phyloP scores from a whole-genome alignment of 2,797 vertebrate genomes.

The Cuculus canorus region DNA sequence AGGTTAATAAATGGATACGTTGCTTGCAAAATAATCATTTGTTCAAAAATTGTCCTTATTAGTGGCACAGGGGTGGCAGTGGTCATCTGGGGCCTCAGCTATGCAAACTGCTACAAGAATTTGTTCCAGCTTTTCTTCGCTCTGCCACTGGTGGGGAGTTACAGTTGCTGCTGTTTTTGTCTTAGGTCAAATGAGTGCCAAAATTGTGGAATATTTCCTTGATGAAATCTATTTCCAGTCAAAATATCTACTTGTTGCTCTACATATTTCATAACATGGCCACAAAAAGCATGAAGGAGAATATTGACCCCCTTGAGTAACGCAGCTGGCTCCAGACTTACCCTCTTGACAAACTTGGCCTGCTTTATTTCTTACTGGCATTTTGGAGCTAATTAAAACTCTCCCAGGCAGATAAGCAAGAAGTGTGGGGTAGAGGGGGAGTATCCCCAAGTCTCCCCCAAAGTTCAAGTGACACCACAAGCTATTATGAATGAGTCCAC shows the following conservation, averaged over 20 bases:
- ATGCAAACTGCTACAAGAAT: not conserved
- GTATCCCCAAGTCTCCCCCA: not conserved
- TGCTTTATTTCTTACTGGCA: not conserved
- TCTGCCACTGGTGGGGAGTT: not conserved
- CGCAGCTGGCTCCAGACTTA: not conserved
- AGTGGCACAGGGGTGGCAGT: not conserved
- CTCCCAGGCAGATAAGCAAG: not conserved
- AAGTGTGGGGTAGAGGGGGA: no score
- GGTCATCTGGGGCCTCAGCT: slow-evolving; percentile 2
- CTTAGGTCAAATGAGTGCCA: not conserved
- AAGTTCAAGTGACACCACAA: not conserved
- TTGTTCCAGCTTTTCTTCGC: not conserved
- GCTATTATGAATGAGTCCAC: not conserved
- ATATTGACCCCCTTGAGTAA: not conserved
- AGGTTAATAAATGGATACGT: not conserved
- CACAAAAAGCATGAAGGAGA: not conserved
- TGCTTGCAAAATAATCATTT: not conserved
- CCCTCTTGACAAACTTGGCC: not conserved
- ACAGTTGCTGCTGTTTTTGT: not conserved
- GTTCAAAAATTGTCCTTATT: slow-evolving; percentile 36
- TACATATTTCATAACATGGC: not conserved
- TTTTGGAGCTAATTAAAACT: slow-evolving; percentile 5
- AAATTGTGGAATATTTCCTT: not conserved
- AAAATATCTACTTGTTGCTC: not conserved
- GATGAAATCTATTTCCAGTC: slow-evolving; percentile 17